Evolutionary conservation across 2,888 invertebrate genomes (phyloP).

Genomic region (Panopea generosa): DNA sequence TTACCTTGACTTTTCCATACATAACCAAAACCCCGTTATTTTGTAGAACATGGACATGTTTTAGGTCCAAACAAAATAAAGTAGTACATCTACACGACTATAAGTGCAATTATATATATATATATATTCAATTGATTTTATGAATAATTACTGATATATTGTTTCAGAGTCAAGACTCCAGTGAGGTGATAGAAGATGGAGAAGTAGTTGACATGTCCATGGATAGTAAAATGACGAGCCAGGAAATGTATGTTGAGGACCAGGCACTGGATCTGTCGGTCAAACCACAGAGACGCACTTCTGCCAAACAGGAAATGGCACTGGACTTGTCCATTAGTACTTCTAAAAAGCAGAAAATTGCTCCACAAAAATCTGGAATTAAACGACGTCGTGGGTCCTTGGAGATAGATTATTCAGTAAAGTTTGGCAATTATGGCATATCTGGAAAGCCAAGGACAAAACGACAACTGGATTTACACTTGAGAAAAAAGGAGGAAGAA

Average conservation of each 20-base stretch:
- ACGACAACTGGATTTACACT: slow-evolving; percentile 44
- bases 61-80: no score
- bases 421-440: slow-evolving; percentile 56
- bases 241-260: slow-evolving; percentile 46
- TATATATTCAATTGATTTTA: no score
- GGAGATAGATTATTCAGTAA: slow-evolving; percentile 47
- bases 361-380: slow-evolving; percentile 4
- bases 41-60: no score
- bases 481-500: slow-evolving; percentile 50
- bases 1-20: no score
- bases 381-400: slow-evolving; percentile 35
- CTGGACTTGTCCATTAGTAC: slow-evolving; percentile 46
- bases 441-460: slow-evolving; percentile 50
- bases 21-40: no score
- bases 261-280: slow-evolving; percentile 56
- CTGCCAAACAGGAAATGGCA: slow-evolving; percentile 30
- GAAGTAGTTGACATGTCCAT: slow-evolving; percentile 45
- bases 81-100: no score
- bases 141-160: no score
- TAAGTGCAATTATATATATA: no score
- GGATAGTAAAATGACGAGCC: slow-evolving; percentile 43
- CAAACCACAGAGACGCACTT: background rate
- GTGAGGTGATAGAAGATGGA: slow-evolving; percentile 57
- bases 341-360: slow-evolving; percentile 20
- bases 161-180: slow-evolving; percentile 18